Base-by-base conservation (phyloP, 1,140 invertebrate genomes). In the Mamestra configurata region DNA sequence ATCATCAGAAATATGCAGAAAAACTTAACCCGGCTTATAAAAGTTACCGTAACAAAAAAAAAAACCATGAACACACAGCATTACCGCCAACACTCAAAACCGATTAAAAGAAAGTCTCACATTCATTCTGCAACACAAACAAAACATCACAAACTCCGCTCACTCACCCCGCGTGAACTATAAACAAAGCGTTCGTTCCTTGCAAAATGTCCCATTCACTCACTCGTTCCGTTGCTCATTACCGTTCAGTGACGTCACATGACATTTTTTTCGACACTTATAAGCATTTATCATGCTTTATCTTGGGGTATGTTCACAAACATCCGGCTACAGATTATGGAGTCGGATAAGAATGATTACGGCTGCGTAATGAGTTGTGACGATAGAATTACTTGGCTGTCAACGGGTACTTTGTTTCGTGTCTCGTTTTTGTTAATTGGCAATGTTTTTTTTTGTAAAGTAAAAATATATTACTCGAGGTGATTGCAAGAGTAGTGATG, bases 221-320 rank as follows among this genome's bases (percentile, higher is more conserved):
- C 71, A 71, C 73, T 49, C 66, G 73, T 46, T 70, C 59, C 51
- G 73, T 24, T 55, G 73, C 79, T 80, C 79, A 80, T 80, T 80
- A 80, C 73, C 15, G 35, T 27, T 4, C 66, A 13, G 64, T 77
- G 73, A 46, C 20, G 57, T 53, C 59, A 57, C 22, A 75, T 18
- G 73, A 61, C 72, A 80, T 80, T 80, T 80, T 70, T 80, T 80
- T 80, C 79, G 76, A 71, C 79, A 80, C 73, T 76, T 77, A 70
- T 72, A 77, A 76, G 66, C 75, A 80, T 80, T 80, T 80, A 80
- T 80, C 79, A 80, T 61, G 43, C 20, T 75, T 72, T 80, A 80
- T 80, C 79, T 77, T 61, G 8, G 66, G 66, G 66, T 53, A 71
- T 77, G 53, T 59, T 59, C 35, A 46, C 40, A 71, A 49, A 77